Conservation (phyloP, 2,113 vertebrate genomes). For the Balaeniceps rex region DNA sequence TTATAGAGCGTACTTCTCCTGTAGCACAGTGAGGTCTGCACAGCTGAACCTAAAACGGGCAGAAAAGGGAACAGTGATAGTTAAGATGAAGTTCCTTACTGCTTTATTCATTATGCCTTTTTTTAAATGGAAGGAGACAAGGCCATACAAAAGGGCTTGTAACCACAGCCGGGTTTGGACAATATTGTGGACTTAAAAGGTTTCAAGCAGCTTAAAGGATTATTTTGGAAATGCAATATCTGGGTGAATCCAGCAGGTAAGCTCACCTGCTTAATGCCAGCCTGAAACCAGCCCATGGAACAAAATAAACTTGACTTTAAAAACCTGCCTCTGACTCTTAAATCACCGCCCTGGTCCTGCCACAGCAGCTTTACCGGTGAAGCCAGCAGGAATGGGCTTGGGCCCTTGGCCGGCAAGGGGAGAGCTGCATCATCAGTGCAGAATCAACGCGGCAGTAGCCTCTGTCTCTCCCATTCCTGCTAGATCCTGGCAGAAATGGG, state of each 20-base stretch:
- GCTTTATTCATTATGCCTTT: not conserved
- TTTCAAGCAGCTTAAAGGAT: not conserved
- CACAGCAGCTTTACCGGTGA: rapidly evolving
- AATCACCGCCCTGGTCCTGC: not conserved
- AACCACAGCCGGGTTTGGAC: not conserved
- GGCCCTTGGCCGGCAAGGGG: no score
- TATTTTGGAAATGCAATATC: not conserved
- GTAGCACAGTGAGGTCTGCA: rapidly evolving
- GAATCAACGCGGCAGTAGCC: rapidly evolving
- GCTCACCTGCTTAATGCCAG: not conserved
- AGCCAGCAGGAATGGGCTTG: not conserved
- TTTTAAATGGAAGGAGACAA: not conserved
- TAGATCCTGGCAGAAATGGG: rapidly evolving
- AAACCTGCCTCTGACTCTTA: not conserved
- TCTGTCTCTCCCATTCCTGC: rapidly evolving
- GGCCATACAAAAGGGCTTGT: not conserved
- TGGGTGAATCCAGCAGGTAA: not conserved
- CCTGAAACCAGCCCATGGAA: no score
- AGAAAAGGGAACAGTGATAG: not conserved
- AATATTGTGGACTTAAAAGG: not conserved
- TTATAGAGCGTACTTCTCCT: rapidly evolving
- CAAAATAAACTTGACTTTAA: not conserved
- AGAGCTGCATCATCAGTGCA: no score
- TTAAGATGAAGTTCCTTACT: no score
- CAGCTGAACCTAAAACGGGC: not conserved